Evolutionary conservation across 2,113 vertebrate species (phyloP).

Genomic region (Percopsis transmontana): DNA sequence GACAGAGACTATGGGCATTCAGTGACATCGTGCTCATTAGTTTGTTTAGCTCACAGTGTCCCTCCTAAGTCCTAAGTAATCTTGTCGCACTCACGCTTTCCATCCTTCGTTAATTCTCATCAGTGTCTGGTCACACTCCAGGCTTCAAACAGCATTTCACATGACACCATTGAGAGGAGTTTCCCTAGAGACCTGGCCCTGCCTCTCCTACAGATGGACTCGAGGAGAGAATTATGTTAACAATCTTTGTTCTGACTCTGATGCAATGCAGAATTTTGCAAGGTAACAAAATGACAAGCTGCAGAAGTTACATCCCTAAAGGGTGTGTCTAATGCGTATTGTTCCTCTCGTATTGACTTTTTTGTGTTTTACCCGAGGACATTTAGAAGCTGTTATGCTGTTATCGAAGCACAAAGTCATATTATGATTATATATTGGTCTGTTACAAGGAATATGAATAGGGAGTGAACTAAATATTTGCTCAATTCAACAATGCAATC

Average conservation of each 20-base stretch:
- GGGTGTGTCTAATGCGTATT: neutral
- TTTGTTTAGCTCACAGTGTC: too few species aligned
- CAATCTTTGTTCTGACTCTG: neutral
- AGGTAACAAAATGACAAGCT: neutral
- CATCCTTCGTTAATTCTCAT: neutral
- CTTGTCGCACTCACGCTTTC: too few species aligned
- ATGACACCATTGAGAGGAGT: neutral
- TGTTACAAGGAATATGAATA: too few species aligned
- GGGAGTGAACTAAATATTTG: too few species aligned
- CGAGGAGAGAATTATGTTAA: neutral
- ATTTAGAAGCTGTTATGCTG: neutral
- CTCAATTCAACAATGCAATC: too few species aligned
- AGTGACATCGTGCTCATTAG: too few species aligned
- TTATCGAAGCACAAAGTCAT: neutral
- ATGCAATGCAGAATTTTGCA: neutral
- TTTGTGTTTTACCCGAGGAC: neutral
- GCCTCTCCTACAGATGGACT: neutral
- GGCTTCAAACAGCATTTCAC: conserved; percentile 2
- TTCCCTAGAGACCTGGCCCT: neutral
- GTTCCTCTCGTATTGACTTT: neutral
- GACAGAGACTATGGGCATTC: too few species aligned
- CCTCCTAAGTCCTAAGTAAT: neutral
- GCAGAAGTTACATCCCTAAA: neutral
- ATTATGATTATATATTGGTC: neutral
- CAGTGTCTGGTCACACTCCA: neutral